Percentiles rank a stretch among this genome's conserved stretches.
Evolutionary conservation across 2,888 invertebrate species (phyloP).

Genomic region (Ganaspis brasiliensis): DNA sequence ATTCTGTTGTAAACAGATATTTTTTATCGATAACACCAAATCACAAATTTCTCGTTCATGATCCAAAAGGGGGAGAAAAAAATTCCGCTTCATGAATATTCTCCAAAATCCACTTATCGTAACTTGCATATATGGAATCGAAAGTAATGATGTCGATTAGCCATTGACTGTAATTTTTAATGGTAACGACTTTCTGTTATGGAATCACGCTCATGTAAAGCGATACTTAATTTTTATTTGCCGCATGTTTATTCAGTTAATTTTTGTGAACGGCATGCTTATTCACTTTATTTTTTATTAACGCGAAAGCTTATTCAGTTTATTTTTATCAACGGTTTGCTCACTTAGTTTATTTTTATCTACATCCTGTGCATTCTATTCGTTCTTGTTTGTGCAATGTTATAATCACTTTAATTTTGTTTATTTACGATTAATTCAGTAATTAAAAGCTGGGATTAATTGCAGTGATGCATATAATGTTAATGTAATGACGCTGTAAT

Average conservation of each 20-base stretch:
- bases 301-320: background rate
- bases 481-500: too few species aligned
- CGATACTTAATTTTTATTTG: background rate
- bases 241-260: background rate
- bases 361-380: too few species aligned
- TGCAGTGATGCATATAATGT: too few species aligned
- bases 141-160: constrained; percentile 1
- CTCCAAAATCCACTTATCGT: background rate
- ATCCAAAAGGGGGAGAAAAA: background rate
- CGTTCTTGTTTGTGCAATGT: too few species aligned
- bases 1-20: constrained; percentile 3
- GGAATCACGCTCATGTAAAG: background rate
- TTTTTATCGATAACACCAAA: background rate
- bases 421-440: too few species aligned
- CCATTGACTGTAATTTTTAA: constrained; percentile 10
- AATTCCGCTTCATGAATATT: background rate
- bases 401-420: too few species aligned
- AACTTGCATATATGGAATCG: background rate
- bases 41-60: background rate
- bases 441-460: too few species aligned
- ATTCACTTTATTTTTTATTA: constrained; percentile 8
- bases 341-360: too few species aligned
- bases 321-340: background rate
- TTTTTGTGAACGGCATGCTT: background rate
- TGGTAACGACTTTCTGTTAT: constrained; percentile 2